Evolutionary conservation across 1,140 invertebrate species (phyloP).

Genomic region (Scaptomyza pallida): DNA sequence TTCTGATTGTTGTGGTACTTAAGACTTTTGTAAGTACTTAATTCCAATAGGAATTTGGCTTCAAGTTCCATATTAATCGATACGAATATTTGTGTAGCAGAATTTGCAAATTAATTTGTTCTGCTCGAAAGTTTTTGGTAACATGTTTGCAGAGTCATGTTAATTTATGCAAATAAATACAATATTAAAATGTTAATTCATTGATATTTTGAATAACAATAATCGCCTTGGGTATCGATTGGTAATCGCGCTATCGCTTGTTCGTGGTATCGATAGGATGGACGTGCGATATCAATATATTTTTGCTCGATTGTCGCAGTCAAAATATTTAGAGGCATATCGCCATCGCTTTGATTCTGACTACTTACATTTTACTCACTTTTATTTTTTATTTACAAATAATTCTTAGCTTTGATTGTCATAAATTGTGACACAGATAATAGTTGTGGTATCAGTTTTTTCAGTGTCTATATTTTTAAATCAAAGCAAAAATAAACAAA

Average conservation of each 20-base stretch:
- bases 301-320: constrained; percentile 13
- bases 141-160: not conserved
- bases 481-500: constrained; percentile 14
- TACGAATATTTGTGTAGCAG: too few species aligned
- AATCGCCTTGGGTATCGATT: not conserved
- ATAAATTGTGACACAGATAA: constrained; percentile 18
- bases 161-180: not conserved
- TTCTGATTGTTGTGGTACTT: too few species aligned
- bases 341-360: constrained; percentile 18
- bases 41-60: too few species aligned
- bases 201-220: not conserved
- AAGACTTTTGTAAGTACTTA: too few species aligned
- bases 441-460: not conserved
- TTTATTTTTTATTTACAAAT: constrained; percentile 16
- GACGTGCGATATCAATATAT: constrained; percentile 1
- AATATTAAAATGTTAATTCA: not conserved
- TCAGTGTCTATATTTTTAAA: not conserved
- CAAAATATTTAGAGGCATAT: constrained; percentile 3
- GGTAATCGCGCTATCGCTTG: constrained; percentile 7
- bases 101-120: too few species aligned
- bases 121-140: too few species aligned
- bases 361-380: not conserved
- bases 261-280: not conserved
- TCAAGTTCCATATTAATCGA: too few species aligned
- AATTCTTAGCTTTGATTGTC: constrained; percentile 2